These are phyloP conservation scores for Caenorhabditis plicata DNA, from an alignment of 2,888 invertebrate genomes.

Conservation along the genomic window DNA sequence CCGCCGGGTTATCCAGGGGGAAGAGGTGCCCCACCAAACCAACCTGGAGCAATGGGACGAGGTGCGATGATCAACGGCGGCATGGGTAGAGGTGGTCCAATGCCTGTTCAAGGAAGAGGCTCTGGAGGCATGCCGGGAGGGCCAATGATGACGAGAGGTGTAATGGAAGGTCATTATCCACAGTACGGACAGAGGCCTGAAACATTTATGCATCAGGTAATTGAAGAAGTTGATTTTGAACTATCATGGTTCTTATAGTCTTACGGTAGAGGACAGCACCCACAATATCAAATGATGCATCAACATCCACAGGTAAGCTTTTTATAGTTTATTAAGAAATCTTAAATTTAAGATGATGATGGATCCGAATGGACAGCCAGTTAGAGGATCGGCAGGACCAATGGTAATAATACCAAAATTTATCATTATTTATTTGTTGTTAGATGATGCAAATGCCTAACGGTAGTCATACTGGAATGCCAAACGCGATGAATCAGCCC, in stretches of 20 bases:
- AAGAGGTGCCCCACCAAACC: conserved; percentile 25
- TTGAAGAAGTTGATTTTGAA: too few species aligned
- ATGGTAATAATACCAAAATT: too few species aligned
- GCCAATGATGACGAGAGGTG: conserved; percentile 11
- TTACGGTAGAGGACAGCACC: conserved; percentile 24
- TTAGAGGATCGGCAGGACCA: conserved; percentile 5
- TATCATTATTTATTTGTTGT: background rate
- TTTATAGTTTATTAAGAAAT: conserved; percentile 2
- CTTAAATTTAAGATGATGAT: conserved; percentile 41
- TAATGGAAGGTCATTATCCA: conserved; percentile 22
- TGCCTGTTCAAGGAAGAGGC: conserved; percentile 19
- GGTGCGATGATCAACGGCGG: conserved; percentile 15
- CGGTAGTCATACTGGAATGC: conserved; percentile 23
- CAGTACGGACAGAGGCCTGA: conserved; percentile 16
- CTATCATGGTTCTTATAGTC: too few species aligned
- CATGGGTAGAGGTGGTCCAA: conserved; percentile 21
- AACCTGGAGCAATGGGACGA: conserved; percentile 13
- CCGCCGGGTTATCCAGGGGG: conserved; percentile 10
- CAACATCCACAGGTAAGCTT: conserved; percentile 7
- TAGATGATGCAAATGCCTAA: conserved; percentile 30
- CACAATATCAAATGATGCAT: conserved; percentile 29
- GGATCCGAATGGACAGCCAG: conserved; percentile 23
- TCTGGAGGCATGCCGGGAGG: conserved; percentile 35
- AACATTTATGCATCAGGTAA: conserved; percentile 22
- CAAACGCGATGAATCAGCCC: too few species aligned